Evolutionary conservation across 2,888 invertebrate species (phyloP).

Genomic region (Acrocera orbiculus): DNA sequence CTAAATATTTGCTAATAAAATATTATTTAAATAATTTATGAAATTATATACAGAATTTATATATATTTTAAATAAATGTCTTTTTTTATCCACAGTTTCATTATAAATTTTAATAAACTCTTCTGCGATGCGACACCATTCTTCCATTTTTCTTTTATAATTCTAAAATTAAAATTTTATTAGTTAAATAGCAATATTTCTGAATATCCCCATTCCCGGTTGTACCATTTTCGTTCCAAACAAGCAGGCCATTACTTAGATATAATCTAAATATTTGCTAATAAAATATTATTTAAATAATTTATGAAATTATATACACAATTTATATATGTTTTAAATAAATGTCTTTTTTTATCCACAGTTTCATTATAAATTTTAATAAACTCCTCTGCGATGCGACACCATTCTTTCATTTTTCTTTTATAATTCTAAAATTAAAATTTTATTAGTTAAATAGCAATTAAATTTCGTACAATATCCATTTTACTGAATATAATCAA

Average conservation of each 20-base stretch:
- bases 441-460: background rate
- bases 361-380: conserved; percentile 77
- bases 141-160: conserved; percentile 48
- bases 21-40: conserved; percentile 1
- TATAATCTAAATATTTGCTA: conserved; percentile 65
- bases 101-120: conserved; percentile 82
- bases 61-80: conserved; percentile 41
- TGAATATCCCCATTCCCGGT: conserved; percentile 66
- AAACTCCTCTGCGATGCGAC: conserved; percentile 74
- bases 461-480: no score
- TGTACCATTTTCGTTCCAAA: conserved; percentile 86
- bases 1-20: conserved; percentile 48
- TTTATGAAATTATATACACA: no score
- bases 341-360: conserved; percentile 71
- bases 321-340: no score
- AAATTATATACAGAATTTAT: background rate
- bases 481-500: no score
- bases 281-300: conserved; percentile 13
- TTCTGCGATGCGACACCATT: conserved; percentile 70
- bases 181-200: conserved; percentile 50
- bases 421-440: conserved; percentile 34
- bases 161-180: conserved; percentile 28
- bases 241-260: conserved; percentile 62
- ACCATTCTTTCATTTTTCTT: conserved; percentile 59
- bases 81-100: conserved; percentile 68